phyloP scores from a whole-genome alignment of 2,113 vertebrate species.

The Anser brachyrhynchus region DNA sequence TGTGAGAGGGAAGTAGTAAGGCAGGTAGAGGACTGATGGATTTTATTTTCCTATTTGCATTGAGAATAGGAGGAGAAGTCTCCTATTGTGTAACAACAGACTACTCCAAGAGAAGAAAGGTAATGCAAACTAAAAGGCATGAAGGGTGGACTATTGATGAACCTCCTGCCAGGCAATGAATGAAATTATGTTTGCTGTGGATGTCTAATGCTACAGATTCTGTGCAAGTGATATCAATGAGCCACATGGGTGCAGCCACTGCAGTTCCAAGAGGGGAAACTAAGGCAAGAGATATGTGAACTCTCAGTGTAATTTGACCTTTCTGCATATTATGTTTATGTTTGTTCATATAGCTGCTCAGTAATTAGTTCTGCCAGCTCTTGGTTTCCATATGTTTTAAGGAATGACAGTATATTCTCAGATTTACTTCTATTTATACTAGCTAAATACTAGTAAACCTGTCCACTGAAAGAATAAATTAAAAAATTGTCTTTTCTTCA shows the following conservation, averaged over 20 bases:
- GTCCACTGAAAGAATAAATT: slow-evolving; percentile 4
- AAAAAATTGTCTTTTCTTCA: not conserved
- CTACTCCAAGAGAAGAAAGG: not conserved
- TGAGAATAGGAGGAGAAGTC: not conserved
- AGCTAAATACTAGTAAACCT: slow-evolving; percentile 24
- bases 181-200: not conserved
- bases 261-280: not conserved
- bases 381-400: not conserved
- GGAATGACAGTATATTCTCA: not conserved
- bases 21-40: not conserved
- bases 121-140: not conserved
- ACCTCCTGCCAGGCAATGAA: not conserved
- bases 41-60: slow-evolving; percentile 32
- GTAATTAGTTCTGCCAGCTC: not conserved
- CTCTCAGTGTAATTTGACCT: not conserved
- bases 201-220: not conserved
- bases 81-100: too few relatives aligned
- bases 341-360: not conserved
- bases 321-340: not conserved
- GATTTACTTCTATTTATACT: not conserved
- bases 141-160: not conserved
- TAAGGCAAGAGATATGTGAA: not conserved
- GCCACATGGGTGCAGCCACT: not conserved
- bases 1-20: not conserved
- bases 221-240: not conserved